Conservation (phyloP, 2,797 vertebrate species). For the Scyliorhinus canicula region DNA sequence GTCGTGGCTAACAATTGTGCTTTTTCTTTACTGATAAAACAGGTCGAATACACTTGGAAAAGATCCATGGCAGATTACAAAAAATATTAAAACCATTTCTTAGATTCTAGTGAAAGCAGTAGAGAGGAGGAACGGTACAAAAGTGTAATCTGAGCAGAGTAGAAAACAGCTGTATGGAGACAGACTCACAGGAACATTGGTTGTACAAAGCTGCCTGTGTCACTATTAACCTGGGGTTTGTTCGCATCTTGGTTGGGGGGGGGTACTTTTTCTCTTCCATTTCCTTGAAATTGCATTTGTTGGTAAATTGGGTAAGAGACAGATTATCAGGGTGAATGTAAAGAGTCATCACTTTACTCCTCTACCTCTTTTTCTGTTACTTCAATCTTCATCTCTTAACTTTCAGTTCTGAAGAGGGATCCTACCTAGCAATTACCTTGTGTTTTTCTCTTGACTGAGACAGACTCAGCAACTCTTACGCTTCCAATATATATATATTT, state of each 20-base stretch:
- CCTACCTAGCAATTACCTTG: neutral
- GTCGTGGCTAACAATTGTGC: conserved; percentile 29
- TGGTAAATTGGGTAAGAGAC: neutral
- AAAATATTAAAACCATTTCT: conserved; percentile 28
- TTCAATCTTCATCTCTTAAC: neutral
- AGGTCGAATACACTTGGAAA: conserved; percentile 27
- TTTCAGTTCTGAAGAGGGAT: neutral
- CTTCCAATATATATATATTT: neutral
- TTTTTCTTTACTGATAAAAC: conserved; percentile 38
- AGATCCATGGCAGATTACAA: neutral
- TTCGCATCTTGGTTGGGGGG: neutral
- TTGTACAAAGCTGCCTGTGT: neutral
- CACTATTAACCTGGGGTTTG: neutral
- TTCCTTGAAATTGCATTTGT: neutral
- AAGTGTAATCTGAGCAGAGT: neutral
- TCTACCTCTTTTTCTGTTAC: neutral
- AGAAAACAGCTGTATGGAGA: neutral
- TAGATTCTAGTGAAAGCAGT: conserved; percentile 12
- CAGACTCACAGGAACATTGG: neutral
- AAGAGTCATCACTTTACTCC: neutral
- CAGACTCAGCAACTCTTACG: neutral
- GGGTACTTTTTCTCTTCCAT: neutral
- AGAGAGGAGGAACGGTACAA: neutral
- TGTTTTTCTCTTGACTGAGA: neutral
- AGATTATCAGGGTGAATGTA: neutral